A percentile compares a stretch with the other conserved stretches of the same genome.
These are phyloP conservation scores for Agrilus cyanescens DNA, from an alignment of 2,888 invertebrate species.

Conservation along the genomic window DNA sequence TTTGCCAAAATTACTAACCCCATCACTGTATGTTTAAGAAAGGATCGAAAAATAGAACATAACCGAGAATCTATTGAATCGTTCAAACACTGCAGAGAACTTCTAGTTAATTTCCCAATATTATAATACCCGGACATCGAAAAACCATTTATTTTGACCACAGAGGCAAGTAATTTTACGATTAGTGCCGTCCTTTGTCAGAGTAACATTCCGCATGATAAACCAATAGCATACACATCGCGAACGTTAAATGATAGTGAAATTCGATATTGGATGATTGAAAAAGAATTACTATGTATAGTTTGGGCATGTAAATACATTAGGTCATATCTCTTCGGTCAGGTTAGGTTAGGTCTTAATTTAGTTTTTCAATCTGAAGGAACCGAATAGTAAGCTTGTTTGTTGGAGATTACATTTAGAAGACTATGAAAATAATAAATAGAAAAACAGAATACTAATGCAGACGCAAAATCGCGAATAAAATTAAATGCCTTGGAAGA, in stretches of 20 bases:
- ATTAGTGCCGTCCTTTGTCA: conserved; percentile 1
- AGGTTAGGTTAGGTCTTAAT: too few species aligned
- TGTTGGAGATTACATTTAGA: too few species aligned
- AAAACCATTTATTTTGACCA: not conserved
- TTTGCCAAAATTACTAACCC: not conserved
- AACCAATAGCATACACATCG: conserved; percentile 18
- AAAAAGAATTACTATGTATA: too few species aligned
- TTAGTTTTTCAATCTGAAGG: too few species aligned
- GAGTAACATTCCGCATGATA: too few species aligned
- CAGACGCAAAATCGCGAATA: too few species aligned
- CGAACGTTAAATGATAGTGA: conserved; percentile 13
- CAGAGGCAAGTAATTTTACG: not conserved
- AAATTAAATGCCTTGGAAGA: too few species aligned
- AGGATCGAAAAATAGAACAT: conserved; percentile 7
- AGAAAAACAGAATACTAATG: too few species aligned
- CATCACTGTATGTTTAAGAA: conserved; percentile 1
- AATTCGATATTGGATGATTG: conserved; percentile 14
- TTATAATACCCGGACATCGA: not conserved
- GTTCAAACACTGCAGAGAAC: not conserved
- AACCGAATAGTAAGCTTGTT: too few species aligned
- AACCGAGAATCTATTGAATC: not conserved
- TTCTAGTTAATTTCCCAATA: not conserved
- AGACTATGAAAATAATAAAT: too few species aligned
- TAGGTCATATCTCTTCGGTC: too few species aligned
- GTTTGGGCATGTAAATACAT: too few species aligned